Conservation (phyloP, 2,113 vertebrate genomes). For the Prinia subflava region DNA sequence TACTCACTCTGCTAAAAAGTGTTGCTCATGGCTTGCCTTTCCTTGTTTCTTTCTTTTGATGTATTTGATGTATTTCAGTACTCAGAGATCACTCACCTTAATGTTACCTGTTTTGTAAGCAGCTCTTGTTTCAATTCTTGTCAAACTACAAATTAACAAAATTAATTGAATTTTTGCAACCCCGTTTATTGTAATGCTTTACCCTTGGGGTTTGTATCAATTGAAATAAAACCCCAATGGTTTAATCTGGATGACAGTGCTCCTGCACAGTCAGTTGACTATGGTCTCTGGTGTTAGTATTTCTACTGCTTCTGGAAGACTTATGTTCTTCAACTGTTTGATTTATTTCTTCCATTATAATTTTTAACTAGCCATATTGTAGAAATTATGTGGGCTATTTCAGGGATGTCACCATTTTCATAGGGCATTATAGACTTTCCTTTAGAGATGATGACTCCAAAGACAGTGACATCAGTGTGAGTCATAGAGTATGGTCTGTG, state of each 20-base stretch:
- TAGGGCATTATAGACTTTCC: not conserved
- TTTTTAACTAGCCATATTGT: not conserved
- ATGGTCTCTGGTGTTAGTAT: not conserved
- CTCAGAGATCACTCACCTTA: not conserved
- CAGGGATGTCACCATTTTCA: not conserved
- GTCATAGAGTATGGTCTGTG: not conserved
- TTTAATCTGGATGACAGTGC: not conserved
- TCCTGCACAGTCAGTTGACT: not conserved
- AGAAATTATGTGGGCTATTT: not conserved
- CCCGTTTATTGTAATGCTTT: not conserved
- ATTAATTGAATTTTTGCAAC: not conserved
- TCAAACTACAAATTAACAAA: constrained; percentile 24
- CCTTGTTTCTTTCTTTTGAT: not conserved
- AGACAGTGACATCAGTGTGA: not conserved
- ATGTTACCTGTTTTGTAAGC: not conserved
- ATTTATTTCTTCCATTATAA: not conserved
- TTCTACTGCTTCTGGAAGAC: not conserved
- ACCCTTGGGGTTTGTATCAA: not conserved
- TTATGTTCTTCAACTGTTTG: not conserved
- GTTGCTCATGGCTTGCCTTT: not conserved
- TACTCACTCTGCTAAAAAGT: not conserved
- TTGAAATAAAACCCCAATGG: not conserved
- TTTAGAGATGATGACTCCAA: not conserved
- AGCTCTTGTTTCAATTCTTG: not conserved
- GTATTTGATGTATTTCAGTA: not conserved